These are phyloP conservation scores for Nothoprocta perdicaria DNA, from an alignment of 2,113 vertebrate species.

Conservation along the genomic window DNA sequence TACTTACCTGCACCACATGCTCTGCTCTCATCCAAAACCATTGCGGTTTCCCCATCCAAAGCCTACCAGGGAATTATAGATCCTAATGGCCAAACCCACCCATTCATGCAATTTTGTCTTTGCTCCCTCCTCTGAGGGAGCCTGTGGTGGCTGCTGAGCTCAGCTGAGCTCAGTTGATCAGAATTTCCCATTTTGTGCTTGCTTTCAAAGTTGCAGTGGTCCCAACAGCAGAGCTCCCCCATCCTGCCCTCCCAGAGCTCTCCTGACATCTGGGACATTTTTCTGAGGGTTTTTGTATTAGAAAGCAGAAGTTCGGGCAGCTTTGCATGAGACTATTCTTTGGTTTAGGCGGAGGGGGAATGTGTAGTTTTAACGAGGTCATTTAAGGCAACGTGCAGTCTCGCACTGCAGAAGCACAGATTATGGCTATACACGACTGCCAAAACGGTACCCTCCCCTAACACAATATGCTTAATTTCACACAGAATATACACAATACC, in stretches of 20 bases:
- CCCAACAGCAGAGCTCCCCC: too few relatives aligned
- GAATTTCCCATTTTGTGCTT: neutral
- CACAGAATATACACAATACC: too few relatives aligned
- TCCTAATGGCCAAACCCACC: neutral
- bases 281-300: neutral
- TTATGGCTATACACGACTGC: neutral
- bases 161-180: accelerated
- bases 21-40: neutral
- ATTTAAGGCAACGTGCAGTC: neutral
- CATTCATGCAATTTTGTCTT: accelerated
- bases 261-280: neutral
- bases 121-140: accelerated
- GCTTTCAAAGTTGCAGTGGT: neutral
- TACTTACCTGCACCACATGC: accelerated
- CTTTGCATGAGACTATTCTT: neutral
- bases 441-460: neutral
- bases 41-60: neutral
- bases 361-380: neutral
- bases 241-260: accelerated
- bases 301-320: neutral
- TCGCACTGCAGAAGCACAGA: too few relatives aligned
- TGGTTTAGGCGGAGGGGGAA: neutral
- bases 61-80: neutral
- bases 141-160: neutral
- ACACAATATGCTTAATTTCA: neutral